A percentile compares a stretch with the other conserved stretches of the same genome.
Evolutionary conservation across 2,113 vertebrate species (phyloP).

Genomic region (Halcyon malimbica): DNA sequence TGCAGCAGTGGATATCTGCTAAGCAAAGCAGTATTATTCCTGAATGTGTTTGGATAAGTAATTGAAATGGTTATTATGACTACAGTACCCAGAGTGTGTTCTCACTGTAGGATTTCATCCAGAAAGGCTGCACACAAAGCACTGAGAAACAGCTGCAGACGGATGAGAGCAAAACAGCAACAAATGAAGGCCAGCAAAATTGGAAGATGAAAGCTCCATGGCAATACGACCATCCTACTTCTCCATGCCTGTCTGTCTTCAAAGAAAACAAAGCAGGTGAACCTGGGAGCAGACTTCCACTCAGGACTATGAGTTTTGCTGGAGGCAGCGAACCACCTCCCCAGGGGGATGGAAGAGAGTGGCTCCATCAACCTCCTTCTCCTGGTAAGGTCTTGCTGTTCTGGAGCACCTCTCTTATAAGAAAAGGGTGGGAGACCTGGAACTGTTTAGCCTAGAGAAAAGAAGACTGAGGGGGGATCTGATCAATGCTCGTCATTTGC

Average conservation of each 20-base stretch:
- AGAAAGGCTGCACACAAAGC: background rate
- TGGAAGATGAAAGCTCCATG: conserved; percentile 38
- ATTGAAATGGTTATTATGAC: background rate
- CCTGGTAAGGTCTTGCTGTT: background rate
- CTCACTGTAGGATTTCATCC: background rate
- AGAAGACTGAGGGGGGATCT: too few species aligned
- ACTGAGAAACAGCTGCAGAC: background rate
- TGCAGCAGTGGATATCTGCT: background rate
- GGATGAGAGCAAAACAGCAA: conserved; percentile 7
- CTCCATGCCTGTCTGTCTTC: background rate
- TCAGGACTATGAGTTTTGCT: background rate
- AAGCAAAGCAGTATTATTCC: background rate
- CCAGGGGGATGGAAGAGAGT: background rate
- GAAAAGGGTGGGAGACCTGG: too few species aligned
- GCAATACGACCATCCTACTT: background rate
- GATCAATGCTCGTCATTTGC: too few species aligned
- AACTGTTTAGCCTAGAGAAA: too few species aligned
- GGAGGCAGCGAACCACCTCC: background rate
- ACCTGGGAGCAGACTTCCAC: background rate
- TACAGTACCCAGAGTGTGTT: background rate
- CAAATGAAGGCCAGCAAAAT: background rate
- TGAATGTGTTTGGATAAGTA: conserved; percentile 11
- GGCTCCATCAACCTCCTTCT: background rate
- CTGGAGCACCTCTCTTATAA: too few species aligned
- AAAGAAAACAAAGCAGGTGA: conserved; percentile 31